Evolutionary conservation across 2,888 invertebrate genomes (phyloP).

Genomic region (Micoletzkya japonica): DNA sequence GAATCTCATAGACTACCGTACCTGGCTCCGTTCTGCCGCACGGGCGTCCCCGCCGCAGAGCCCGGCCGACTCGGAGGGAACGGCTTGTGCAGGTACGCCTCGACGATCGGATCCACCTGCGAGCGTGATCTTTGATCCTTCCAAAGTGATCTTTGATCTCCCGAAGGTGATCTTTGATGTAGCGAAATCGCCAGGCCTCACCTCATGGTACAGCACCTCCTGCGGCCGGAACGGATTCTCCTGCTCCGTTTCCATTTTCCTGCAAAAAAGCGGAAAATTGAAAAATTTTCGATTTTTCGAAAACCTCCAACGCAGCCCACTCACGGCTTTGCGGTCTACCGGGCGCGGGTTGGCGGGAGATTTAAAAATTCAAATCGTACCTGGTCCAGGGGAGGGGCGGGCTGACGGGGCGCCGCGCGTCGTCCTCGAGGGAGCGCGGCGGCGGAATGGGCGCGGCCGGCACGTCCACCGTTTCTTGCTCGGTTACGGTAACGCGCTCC

Average conservation of each 20-base stretch:
- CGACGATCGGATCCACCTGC: slow-evolving; percentile 63
- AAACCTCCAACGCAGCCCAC: neutral
- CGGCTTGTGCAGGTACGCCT: slow-evolving; percentile 60
- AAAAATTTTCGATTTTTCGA: too few species aligned
- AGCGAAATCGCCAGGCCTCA: too few species aligned
- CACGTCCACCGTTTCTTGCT: slow-evolving; percentile 28
- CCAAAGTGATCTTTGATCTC: too few species aligned
- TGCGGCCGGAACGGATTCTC: slow-evolving; percentile 64
- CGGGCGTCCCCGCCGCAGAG: slow-evolving; percentile 42
- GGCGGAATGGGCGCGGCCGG: slow-evolving; percentile 45
- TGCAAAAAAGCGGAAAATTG: slow-evolving; percentile 33
- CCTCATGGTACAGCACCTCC: slow-evolving; percentile 50
- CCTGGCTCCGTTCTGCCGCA: slow-evolving; percentile 31
- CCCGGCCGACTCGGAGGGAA: slow-evolving; percentile 48
- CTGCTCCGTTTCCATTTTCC: slow-evolving; percentile 57
- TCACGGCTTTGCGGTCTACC: neutral
- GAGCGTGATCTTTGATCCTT: neutral
- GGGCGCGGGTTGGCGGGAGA: neutral
- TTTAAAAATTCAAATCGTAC: slow-evolving; percentile 2
- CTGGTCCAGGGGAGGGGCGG: slow-evolving; percentile 28
- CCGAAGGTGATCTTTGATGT: too few species aligned
- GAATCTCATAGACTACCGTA: too few species aligned
- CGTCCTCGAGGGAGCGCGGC: slow-evolving; percentile 44
- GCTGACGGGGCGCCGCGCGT: slow-evolving; percentile 24
- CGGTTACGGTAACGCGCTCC: slow-evolving; percentile 42